phyloP scores from a whole-genome alignment of 2,888 invertebrate genomes.

The Eupithecia inturbata region DNA sequence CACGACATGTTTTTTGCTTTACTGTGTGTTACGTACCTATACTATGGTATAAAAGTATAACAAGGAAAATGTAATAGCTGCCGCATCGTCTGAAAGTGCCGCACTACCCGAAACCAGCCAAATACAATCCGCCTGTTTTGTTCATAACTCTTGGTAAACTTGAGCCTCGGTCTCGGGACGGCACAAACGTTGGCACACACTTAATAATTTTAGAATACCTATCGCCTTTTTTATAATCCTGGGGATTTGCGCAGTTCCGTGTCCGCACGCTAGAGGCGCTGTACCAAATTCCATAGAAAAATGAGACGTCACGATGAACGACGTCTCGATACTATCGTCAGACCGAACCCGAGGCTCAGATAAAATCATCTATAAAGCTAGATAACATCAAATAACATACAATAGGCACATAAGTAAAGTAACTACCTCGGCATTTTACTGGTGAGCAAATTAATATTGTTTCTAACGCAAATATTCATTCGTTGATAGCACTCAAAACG shows the following conservation, averaged over 20 bases:
- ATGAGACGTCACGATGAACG: too few species aligned
- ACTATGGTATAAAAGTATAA: neutral
- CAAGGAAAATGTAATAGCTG: neutral
- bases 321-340: too few species aligned
- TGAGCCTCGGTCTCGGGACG: neutral
- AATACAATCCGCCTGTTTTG: neutral
- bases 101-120: neutral
- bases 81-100: neutral
- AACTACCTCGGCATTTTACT: too few species aligned
- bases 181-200: neutral
- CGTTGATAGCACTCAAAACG: too few species aligned
- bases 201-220: conserved; percentile 1
- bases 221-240: neutral
- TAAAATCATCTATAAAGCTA: too few species aligned
- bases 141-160: neutral
- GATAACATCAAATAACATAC: too few species aligned
- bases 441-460: too few species aligned
- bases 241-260: neutral
- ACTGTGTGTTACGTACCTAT: neutral
- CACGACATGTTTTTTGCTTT: neutral
- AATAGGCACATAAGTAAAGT: too few species aligned
- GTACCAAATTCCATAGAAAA: too few species aligned
- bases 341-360: too few species aligned
- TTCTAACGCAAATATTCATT: too few species aligned
- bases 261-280: too few species aligned